Evolutionary conservation across 2,888 invertebrate genomes (phyloP), one percentile per base, ranked within the genome.

Genomic region (Tridacna gigas): DNA sequence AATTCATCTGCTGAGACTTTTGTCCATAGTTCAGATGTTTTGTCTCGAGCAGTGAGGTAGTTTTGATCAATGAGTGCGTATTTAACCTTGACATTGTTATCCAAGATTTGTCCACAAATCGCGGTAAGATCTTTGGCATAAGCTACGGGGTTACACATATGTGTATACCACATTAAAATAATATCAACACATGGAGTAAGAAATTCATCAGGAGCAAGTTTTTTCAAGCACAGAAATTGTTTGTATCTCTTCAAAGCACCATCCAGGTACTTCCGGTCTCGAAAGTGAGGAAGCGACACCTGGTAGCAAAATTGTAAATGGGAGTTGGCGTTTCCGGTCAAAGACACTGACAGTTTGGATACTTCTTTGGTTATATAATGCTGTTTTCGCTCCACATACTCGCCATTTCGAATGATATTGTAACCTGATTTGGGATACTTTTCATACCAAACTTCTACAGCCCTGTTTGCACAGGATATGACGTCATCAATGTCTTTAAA

Each of bases 231-330:
- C n/a, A 86, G 76, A 48, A 86, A 86, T 48, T 86, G 86, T 74
- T 86, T 86, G 26, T 86, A 86, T 22, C 86, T 77, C 60, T 73
- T 80, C 63, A 82, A 61, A 7, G 86, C 86, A 47, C 75, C 82
- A 65, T 84, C 80, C 7, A 86, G 69, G 67, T 80, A 86, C 61
- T 76, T 80, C 37, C 61, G 79, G 51, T 86, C 84, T n/a, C 84
- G 60, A 65, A 86, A 86, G 67, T 86, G 86, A 37, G 86, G 86
- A 22, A 86, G 80, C 2, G 86, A 77, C 9, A 86, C 86, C 65
- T 86, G 86, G 56, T 86, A 84, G 74, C 84, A 86, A 74, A 86
- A 86, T 25, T 86, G 79, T 51, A 86, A 79, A 22, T 84, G 84
- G 25, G 60, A 47, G 47, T 76, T 71, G n/a, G 86, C 80, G n/a